phyloP scores from a whole-genome alignment of 2,797 vertebrate genomes.

The Danio choprae region DNA sequence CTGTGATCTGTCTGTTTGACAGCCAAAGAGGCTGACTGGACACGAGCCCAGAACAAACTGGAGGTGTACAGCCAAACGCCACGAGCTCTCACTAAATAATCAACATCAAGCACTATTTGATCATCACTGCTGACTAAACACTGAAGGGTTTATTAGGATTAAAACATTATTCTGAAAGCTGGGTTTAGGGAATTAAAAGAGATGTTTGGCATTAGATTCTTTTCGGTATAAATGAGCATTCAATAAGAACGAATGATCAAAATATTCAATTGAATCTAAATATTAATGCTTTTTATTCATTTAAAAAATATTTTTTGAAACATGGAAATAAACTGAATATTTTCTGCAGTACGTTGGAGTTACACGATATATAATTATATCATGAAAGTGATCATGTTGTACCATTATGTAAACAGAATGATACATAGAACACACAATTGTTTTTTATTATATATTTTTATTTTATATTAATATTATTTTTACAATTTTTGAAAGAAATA shows the following conservation, averaged over 20 bases:
- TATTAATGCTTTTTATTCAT: no score
- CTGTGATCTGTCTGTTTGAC: constrained; percentile 36
- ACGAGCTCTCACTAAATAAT: constrained; percentile 39
- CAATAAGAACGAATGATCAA: no score
- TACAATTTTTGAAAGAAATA: no score
- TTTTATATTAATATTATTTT: no score
- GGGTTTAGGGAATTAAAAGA: constrained; percentile 27
- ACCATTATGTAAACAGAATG: not conserved
- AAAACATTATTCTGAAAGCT: constrained; percentile 41
- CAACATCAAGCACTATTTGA: constrained; percentile 48
- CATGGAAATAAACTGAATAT: no score
- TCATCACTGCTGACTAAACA: constrained; percentile 47
- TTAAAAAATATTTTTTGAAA: not conserved
- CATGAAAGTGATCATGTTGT: not conserved
- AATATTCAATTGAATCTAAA: no score
- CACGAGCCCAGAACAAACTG: constrained; percentile 50
- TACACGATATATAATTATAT: not conserved
- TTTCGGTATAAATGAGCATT: no score
- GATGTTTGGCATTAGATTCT: not conserved
- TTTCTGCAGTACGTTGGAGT: no score
- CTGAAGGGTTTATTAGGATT: constrained; percentile 45
- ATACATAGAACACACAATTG: no score
- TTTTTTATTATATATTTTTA: no score
- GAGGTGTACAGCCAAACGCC: constrained; percentile 30
- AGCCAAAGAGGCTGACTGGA: constrained; percentile 52